Evolutionary conservation across 2,797 vertebrate genomes (phyloP).

Genomic region (Otus scops): DNA sequence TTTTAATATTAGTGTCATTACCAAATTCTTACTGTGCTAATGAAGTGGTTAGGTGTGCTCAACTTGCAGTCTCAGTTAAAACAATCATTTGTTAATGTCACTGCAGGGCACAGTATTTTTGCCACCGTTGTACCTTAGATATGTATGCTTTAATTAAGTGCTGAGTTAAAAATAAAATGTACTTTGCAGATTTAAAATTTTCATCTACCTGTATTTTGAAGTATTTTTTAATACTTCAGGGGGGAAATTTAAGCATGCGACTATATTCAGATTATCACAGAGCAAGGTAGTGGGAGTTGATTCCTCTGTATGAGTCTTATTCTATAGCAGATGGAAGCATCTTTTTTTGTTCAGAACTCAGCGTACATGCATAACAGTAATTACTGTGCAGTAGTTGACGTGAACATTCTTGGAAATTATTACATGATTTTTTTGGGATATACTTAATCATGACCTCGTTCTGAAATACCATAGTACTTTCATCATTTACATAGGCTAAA

Average conservation of each 20-base stretch:
- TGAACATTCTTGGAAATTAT: background rate
- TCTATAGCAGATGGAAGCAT: background rate
- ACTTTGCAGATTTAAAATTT: background rate
- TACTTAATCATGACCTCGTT: background rate
- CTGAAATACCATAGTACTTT: background rate
- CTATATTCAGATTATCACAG: background rate
- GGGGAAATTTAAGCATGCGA: background rate
- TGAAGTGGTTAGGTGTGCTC: background rate
- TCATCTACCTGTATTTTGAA: background rate
- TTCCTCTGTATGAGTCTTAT: background rate
- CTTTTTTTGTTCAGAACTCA: background rate
- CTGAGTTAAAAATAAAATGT: background rate
- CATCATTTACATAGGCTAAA: background rate
- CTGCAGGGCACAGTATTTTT: fast-evolving
- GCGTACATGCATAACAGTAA: background rate
- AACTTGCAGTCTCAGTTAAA: background rate
- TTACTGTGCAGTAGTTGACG: background rate
- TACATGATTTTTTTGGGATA: background rate
- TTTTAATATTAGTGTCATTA: background rate
- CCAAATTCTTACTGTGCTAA: background rate
- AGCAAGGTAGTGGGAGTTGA: background rate
- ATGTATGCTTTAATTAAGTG: background rate
- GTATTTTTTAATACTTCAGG: background rate
- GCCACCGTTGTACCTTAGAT: background rate
- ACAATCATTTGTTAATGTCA: background rate